A percentile compares a stretch with the other conserved stretches of the same genome.
Evolutionary conservation across 2,113 vertebrate genomes (phyloP).

Genomic region (Elgaria multicarinata): DNA sequence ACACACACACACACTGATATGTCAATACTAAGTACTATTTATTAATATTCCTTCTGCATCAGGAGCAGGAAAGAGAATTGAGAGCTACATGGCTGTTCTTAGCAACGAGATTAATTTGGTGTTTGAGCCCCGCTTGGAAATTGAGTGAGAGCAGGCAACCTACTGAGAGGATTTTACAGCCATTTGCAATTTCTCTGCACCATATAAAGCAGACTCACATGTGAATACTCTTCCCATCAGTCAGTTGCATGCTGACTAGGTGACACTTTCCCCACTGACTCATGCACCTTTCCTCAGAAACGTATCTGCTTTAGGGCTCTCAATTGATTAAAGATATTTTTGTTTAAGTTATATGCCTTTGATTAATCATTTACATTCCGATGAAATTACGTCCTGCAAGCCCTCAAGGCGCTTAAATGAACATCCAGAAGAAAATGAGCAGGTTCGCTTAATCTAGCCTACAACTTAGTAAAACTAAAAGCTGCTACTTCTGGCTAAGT

Average conservation of each 20-base stretch:
- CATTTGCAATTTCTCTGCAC: neutral
- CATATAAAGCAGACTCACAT: neutral
- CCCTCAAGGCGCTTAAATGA: conserved; percentile 4
- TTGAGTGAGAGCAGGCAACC: neutral
- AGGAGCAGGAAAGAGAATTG: neutral
- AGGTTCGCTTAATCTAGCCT: neutral
- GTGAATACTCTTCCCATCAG: neutral
- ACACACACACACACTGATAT: neutral
- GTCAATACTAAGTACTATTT: neutral
- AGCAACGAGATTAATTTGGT: neutral
- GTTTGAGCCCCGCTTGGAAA: neutral
- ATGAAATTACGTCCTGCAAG: neutral
- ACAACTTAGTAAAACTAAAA: neutral
- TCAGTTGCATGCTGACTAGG: neutral
- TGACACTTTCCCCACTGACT: neutral
- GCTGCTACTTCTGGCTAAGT: neutral
- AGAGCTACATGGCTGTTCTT: neutral
- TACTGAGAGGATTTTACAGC: neutral
- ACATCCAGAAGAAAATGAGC: neutral
- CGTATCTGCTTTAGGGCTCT: neutral
- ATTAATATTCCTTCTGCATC: neutral
- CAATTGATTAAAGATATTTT: conserved; percentile 18
- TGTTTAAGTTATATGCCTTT: conserved; percentile 10
- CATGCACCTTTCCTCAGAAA: neutral
- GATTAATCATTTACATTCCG: conserved; percentile 19